Base-by-base conservation (phyloP, 2,888 invertebrate species). In the Prionchulus punctatus region DNA sequence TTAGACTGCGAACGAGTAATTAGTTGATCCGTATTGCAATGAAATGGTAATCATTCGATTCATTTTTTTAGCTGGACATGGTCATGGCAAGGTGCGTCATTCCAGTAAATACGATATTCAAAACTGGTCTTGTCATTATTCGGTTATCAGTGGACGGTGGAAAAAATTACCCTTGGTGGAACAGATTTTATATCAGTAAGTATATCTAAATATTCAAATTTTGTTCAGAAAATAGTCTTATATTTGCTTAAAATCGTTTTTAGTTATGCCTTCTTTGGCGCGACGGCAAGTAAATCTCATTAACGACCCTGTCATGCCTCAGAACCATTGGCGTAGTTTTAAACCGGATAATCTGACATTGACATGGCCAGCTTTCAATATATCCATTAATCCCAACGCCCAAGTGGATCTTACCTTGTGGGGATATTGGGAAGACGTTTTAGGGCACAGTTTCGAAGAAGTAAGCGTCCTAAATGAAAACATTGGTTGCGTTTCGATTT, bases 391-490 rank as follows among this genome's bases (percentile, higher is more conserved):
- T 43, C 57, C 64, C 3, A 66, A 66, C 50, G 63, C 67, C 1
- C 53, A 63, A 43, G 64, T 68, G 7, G 65, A 68, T 57, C 65
- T 69, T n/a, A 61, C 60, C 31, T 47, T 68, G 31, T 63, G 62
- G 58, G 68, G 68, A 12, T 68, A 68, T 53, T 68, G 66, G 66
- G 68, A 68, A 58, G 66, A 69, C 53, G 62, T 66, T 25, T 61
- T 62, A 50, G 62, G 26, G 60, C 62, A 27, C 62, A 63, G 50
- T 62, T 56, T 64, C 52, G 61, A 57, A 43, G 58, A 59, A 43
- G 62, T 61, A 36, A 36, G 36, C 18, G 18, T 36, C 18, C 18
- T 36, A 7, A 36, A 36, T 36, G 36, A 7, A 12, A 7, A 36
- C 36, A 7, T 36, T 36, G 12, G 36, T 36, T 36, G 18, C 7